These are phyloP conservation scores for Catocala fraxini DNA, from an alignment of 2,888 invertebrate species.

Conservation along the genomic window DNA sequence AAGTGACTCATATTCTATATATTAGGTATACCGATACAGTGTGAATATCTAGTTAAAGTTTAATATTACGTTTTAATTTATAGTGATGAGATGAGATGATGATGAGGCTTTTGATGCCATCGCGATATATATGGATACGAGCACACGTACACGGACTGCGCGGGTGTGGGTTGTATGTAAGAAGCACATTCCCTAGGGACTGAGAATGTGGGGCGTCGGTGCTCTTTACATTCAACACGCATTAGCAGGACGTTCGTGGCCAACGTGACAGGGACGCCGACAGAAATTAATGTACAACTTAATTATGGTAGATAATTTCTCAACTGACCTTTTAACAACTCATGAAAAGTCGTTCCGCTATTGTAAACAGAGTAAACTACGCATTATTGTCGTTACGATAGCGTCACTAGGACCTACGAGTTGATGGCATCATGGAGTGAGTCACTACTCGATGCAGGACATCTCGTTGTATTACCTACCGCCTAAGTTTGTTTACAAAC, in stretches of 20 bases:
- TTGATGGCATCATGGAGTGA: slow-evolving; percentile 72
- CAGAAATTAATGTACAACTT: slow-evolving; percentile 54
- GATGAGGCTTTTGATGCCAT: background rate
- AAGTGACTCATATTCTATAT: background rate
- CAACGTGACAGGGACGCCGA: slow-evolving; percentile 60
- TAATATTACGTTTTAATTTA: too few species aligned
- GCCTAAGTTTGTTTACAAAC: slow-evolving; percentile 74
- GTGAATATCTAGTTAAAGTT: too few species aligned
- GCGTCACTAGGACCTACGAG: slow-evolving; percentile 53
- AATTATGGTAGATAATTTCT: slow-evolving; percentile 48
- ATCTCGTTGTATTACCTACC: slow-evolving; percentile 49
- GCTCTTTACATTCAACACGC: slow-evolving; percentile 76
- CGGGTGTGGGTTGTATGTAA: slow-evolving; percentile 1
- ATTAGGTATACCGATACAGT: too few species aligned
- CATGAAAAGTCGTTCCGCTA: slow-evolving; percentile 3
- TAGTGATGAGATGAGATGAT: too few species aligned
- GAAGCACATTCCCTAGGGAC: slow-evolving; percentile 61
- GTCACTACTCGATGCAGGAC: slow-evolving; percentile 56
- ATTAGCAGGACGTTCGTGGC: slow-evolving; percentile 64
- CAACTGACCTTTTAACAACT: slow-evolving; percentile 42
- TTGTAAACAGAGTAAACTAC: slow-evolving; percentile 48
- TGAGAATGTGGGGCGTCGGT: slow-evolving; percentile 70
- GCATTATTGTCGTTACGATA: slow-evolving; percentile 52
- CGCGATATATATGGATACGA: background rate
- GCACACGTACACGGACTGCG: background rate